Base-by-base conservation (phyloP, 2,888 invertebrate species). In the Rhopalosiphum nymphaeae region DNA sequence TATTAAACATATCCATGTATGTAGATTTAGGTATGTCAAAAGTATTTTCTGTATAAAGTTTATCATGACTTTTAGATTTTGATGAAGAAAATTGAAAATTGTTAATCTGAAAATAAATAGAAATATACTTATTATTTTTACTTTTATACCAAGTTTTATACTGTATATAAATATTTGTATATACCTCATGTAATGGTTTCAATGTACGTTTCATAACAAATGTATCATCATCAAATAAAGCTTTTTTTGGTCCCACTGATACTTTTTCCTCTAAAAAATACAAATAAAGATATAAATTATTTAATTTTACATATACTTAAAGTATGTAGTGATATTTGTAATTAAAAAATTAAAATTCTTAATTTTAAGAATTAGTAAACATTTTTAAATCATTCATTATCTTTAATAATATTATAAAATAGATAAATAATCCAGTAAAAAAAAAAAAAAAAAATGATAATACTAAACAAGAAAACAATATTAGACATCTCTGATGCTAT, bases 101-200 rank as follows among this genome's bases (percentile, higher is more conserved):
- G 36, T 90, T 94, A 5, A 61, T 94, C 94, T 94, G 46, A 49
- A 94, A 94, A 94, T n/a, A 89, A 44, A 84, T 29, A 36, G 42
- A 88, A 92, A 49, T 61, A 57, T 25, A 53, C 42, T n/a, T 56
- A 56, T n/a, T n/a, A 46, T 49, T 11, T 36, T 11, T 53, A 53
- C 16, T 46, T 57, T 85, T 42, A 91, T 10, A 56, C 1, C 16
- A 36, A 53, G 10, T 46, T 57, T 85, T 42, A 91, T 10, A 56
- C 1, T 26, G 46, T 46, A 89, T 46, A 13, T 44, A 78, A 25
- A 78, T 56, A 42, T 26, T 78, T 42, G 3, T 36, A 56, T 3
- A 16, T 67, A 91, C 94, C 61, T 94, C 94, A n/a, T 94, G 90
- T 53, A 94, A 94, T 49, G 94, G 91, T 29, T 94, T 94, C 42